Evolutionary conservation across 2,113 vertebrate species (phyloP).

Genomic region (Dromas ardeola): DNA sequence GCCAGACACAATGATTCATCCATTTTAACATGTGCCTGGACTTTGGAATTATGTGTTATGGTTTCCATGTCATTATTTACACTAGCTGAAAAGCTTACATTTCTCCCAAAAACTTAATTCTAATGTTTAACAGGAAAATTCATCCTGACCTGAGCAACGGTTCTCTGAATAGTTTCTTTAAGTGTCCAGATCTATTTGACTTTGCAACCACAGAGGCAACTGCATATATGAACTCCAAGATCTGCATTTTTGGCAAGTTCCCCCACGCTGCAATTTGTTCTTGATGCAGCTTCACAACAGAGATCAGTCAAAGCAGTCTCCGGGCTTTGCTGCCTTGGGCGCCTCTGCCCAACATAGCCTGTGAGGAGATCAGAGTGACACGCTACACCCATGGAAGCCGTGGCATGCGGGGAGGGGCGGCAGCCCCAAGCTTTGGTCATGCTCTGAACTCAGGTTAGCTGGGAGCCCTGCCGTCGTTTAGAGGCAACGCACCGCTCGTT

Average conservation of each 20-base stretch:
- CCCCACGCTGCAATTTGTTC: not conserved
- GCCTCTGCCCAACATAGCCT: fast-evolving
- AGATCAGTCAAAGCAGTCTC: not conserved
- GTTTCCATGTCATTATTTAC: not conserved
- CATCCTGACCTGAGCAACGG: not conserved
- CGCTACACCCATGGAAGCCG: not conserved
- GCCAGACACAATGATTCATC: not conserved
- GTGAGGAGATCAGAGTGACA: not conserved
- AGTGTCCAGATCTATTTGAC: not conserved
- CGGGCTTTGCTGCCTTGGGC: not conserved
- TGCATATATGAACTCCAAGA: fast-evolving
- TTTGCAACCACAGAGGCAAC: not conserved
- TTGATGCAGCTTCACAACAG: not conserved
- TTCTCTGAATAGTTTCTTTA: not conserved
- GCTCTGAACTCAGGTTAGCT: not conserved
- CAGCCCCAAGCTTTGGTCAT: not conserved
- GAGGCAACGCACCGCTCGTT: not conserved
- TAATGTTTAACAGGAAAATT: not conserved
- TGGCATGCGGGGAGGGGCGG: not conserved
- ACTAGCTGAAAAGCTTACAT: not conserved
- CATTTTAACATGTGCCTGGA: not conserved
- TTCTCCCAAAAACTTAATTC: not conserved
- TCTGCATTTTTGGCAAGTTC: not conserved
- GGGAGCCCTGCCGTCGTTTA: not conserved
- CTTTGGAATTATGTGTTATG: not conserved